Percentiles rank a stretch among this genome's conserved stretches.
Evolutionary conservation across 1,140 invertebrate genomes (phyloP).

Genomic region (Pseudomyrmex pallidus): DNA sequence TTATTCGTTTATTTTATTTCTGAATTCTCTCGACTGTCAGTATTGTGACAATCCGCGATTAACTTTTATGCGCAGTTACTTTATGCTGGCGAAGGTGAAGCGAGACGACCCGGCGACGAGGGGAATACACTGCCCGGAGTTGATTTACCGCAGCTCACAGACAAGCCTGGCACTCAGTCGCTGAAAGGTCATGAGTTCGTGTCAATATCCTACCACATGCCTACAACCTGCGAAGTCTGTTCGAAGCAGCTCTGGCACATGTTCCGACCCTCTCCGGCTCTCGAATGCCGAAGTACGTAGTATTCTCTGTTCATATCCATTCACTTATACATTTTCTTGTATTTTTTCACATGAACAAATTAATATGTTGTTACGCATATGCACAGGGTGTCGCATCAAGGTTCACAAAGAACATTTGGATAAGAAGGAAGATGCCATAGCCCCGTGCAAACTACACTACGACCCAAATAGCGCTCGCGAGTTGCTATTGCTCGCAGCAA

Average conservation of each 20-base stretch:
- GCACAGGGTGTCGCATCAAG: conserved; percentile 97
- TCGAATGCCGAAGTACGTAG: conserved; percentile 96
- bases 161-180: conserved; percentile 92
- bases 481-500: conserved; percentile 93
- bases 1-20: neutral
- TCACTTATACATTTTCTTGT: neutral
- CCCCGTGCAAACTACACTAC: conserved; percentile 96
- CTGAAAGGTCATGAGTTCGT: conserved; percentile 99
- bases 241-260: conserved; percentile 98
- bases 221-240: conserved; percentile 98
- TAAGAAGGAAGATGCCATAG: conserved; percentile 92
- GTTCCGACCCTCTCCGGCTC: conserved; percentile 97
- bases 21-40: too few relatives aligned
- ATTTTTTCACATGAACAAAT: conserved; percentile 16
- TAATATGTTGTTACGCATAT: conserved; percentile 18
- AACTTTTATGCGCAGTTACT: conserved; percentile 87
- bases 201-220: conserved; percentile 98
- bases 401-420: conserved; percentile 98
- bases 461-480: conserved; percentile 97
- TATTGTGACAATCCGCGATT: neutral
- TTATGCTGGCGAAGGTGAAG: conserved; percentile 97
- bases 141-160: conserved; percentile 84
- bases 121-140: conserved; percentile 82
- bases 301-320: neutral
- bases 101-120: conserved; percentile 92